Evolutionary conservation across 2,888 invertebrate species (phyloP).

Genomic region (Oxycera nigricornis): DNA sequence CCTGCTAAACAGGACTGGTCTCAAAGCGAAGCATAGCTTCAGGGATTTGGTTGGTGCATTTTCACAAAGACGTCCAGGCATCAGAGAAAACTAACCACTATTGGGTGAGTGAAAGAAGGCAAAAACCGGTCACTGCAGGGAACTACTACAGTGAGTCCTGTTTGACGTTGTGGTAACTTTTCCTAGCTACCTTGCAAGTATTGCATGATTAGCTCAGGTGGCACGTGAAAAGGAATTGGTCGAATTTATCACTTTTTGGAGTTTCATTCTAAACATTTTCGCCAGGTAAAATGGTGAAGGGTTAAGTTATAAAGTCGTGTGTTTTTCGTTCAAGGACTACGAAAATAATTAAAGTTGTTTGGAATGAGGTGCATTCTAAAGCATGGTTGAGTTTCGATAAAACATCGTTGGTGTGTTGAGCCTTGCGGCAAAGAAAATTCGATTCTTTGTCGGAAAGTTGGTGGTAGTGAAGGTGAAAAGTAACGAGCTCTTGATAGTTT

Average conservation of each 20-base stretch:
- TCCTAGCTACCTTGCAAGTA: background rate
- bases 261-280: background rate
- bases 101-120: background rate
- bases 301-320: too few species aligned
- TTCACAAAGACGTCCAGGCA: background rate
- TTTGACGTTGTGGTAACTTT: background rate
- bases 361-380: too few species aligned
- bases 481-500: too few species aligned
- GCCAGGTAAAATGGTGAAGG: background rate
- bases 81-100: background rate
- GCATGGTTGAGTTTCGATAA: too few species aligned
- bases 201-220: background rate
- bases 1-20: background rate
- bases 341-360: slow-evolving; percentile 3
- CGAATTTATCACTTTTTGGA: background rate
- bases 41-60: background rate
- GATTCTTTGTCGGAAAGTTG: too few species aligned
- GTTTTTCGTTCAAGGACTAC: background rate
- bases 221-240: background rate
- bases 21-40: background rate
- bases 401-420: too few species aligned
- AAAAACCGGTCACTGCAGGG: background rate
- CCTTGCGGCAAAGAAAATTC: too few species aligned
- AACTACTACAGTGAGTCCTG: background rate
- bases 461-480: too few species aligned